Conservation (phyloP, 2,113 vertebrate species). For the Etheostoma spectabile region DNA sequence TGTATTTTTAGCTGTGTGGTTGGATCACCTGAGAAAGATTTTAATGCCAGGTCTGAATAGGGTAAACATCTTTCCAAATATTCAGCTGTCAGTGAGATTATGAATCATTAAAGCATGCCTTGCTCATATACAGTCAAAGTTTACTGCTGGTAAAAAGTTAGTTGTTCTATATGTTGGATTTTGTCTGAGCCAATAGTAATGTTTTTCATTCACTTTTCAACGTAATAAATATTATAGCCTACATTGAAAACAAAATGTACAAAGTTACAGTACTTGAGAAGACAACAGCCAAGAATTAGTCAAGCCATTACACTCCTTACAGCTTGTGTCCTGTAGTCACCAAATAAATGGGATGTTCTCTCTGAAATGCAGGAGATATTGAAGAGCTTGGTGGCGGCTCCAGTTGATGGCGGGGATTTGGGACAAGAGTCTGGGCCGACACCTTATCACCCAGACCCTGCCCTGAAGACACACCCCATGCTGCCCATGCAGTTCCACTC, state of each 20-base stretch:
- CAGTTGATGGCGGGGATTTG: constrained; percentile 91
- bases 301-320: background rate
- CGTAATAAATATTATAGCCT: background rate
- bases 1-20: background rate
- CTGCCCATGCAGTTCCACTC: constrained; percentile 99
- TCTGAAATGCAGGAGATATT: constrained; percentile 88
- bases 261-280: background rate
- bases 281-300: background rate
- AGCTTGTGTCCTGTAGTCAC: constrained; percentile 6
- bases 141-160: background rate
- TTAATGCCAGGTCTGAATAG: background rate
- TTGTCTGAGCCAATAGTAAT: background rate
- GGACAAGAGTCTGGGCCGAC: constrained; percentile 91
- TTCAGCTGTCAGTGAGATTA: background rate
- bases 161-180: background rate
- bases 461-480: constrained; percentile 93
- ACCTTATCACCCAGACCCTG: constrained; percentile 95
- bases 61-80: background rate
- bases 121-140: background rate
- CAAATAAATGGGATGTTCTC: background rate
- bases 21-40: background rate
- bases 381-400: constrained; percentile 97
- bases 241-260: background rate
- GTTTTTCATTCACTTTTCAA: too few species aligned
- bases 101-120: background rate